Evolutionary conservation across 2,113 vertebrate genomes (phyloP).

Genomic region (Electrona antarctica): DNA sequence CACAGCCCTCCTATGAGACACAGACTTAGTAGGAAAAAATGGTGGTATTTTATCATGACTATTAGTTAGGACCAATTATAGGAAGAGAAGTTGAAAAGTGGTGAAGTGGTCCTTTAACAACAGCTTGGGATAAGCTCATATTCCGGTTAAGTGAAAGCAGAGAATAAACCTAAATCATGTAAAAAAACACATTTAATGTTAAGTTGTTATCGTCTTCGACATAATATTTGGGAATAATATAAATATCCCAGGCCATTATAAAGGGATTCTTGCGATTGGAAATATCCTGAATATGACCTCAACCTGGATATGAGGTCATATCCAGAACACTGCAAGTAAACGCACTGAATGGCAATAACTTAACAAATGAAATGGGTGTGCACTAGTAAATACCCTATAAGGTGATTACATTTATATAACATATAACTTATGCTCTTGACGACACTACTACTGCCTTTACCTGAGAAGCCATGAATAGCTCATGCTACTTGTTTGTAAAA

Average conservation of each 20-base stretch:
- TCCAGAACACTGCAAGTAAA: neutral
- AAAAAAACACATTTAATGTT: conserved; percentile 1
- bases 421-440: conserved; percentile 16
- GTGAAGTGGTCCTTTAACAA: no score
- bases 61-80: no score
- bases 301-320: neutral
- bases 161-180: neutral
- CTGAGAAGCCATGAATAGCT: conserved; percentile 45
- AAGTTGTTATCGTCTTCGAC: neutral
- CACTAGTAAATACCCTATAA: neutral
- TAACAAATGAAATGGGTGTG: neutral
- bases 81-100: no score
- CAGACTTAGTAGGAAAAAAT: no score
- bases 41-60: no score
- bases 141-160: neutral
- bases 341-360: neutral
- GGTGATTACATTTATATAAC: no score
- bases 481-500: conserved; percentile 33
- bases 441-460: conserved; percentile 54
- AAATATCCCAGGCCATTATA: neutral
- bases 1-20: no score
- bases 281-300: neutral
- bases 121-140: conserved; percentile 20
- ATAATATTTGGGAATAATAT: neutral
- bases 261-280: no score